These are phyloP conservation scores for Drosophila diplacantha DNA, from an alignment of 2,888 invertebrate species.

Conservation along the genomic window DNA sequence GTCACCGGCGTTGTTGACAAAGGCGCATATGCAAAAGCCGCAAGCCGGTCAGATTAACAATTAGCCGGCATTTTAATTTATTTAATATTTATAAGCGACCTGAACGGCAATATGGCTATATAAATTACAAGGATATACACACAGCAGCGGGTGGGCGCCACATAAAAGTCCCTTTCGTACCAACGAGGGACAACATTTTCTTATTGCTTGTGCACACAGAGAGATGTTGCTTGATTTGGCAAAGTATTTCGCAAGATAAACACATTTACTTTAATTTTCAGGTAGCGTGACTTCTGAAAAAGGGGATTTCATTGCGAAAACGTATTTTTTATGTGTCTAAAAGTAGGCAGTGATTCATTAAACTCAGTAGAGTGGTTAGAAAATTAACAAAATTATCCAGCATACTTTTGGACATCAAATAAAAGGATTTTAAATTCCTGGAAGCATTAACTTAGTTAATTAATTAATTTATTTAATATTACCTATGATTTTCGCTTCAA, in stretches of 20 bases:
- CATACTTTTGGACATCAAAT: background rate
- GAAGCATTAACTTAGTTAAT: too few species aligned
- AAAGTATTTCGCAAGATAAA: background rate
- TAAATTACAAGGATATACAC: conserved; percentile 3
- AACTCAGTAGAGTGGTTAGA: too few species aligned
- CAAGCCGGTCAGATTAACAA: conserved; percentile 69
- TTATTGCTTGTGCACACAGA: conserved; percentile 8
- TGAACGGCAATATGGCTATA: conserved; percentile 13
- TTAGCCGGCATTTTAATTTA: conserved; percentile 64
- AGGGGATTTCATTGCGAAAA: accelerated
- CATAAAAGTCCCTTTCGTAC: conserved; percentile 1
- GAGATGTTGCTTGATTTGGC: background rate
- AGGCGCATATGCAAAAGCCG: conserved; percentile 48
- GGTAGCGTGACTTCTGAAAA: background rate
- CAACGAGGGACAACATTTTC: conserved; percentile 1
- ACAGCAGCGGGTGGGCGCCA: too few species aligned
- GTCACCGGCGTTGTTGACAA: conserved; percentile 41
- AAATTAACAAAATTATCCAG: background rate
- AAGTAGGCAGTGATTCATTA: too few species aligned
- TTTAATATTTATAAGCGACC: conserved; percentile 65
- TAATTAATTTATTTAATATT: too few species aligned
- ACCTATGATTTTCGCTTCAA: background rate
- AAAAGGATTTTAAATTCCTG: background rate
- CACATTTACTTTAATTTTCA: background rate
- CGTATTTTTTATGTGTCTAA: too few species aligned